A percentile compares a stretch with the other conserved stretches of the same genome.
Conservation (phyloP, 2,113 vertebrate genomes). For the Heteronetta atricapilla region DNA sequence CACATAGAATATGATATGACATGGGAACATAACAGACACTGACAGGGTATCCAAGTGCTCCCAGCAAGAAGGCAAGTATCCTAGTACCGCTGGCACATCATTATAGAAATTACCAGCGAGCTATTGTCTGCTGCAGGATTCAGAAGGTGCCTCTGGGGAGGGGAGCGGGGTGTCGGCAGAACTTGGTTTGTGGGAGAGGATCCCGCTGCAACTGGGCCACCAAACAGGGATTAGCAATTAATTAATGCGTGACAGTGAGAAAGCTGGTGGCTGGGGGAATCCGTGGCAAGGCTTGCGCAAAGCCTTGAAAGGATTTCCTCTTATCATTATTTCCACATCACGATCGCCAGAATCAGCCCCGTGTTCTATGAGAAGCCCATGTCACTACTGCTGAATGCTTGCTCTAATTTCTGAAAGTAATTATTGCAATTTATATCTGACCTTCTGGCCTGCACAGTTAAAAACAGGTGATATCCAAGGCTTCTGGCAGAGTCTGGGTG, state of each 20-base stretch:
- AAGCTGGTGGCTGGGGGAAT: neutral
- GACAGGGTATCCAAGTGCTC: slow-evolving; percentile 66
- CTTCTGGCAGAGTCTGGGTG: neutral
- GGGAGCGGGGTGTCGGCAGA: neutral
- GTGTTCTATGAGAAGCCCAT: neutral
- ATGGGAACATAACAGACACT: slow-evolving; percentile 68
- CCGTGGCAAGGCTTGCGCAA: neutral
- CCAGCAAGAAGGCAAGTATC: slow-evolving; percentile 57
- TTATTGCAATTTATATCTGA: neutral
- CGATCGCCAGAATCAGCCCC: neutral
- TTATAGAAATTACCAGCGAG: slow-evolving; percentile 67
- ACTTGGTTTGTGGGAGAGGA: neutral
- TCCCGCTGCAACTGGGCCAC: neutral
- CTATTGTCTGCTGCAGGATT: slow-evolving; percentile 40
- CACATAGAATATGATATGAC: slow-evolving; percentile 66
- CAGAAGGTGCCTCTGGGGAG: slow-evolving; percentile 44
- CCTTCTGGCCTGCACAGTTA: neutral
- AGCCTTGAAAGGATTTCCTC: slow-evolving; percentile 25
- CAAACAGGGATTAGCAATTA: neutral
- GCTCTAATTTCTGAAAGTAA: slow-evolving; percentile 31
- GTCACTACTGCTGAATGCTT: neutral
- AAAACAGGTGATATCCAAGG: slow-evolving; percentile 39
- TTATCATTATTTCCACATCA: neutral
- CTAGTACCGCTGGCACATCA: slow-evolving; percentile 43
- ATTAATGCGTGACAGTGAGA: neutral